Percentiles rank a stretch among this genome's conserved stretches.
These are phyloP conservation scores for Brachyopa scutellaris DNA, from an alignment of 2,888 invertebrate genomes.

Conservation along the genomic window DNA sequence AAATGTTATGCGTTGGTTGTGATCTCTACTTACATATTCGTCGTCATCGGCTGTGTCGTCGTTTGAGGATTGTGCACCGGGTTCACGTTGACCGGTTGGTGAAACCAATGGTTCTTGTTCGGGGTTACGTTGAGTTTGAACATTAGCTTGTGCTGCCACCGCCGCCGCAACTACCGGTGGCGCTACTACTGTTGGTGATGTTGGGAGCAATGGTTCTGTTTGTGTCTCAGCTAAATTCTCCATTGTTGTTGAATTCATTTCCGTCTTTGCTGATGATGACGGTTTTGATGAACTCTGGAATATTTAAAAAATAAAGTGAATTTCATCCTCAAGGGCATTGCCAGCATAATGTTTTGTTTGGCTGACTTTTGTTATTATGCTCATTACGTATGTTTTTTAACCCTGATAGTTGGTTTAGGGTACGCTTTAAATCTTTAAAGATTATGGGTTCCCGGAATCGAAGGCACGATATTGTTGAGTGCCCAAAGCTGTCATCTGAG, in stretches of 20 bases:
- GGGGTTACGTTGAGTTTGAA: slow-evolving; percentile 59
- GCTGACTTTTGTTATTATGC: too few relatives aligned
- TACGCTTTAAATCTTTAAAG: too few relatives aligned
- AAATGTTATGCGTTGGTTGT: slow-evolving; percentile 20
- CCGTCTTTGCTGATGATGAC: slow-evolving; percentile 74
- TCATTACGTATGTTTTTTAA: too few relatives aligned
- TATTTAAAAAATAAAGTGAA: slow-evolving; percentile 17
- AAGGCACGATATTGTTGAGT: too few relatives aligned
- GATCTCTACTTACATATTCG: slow-evolving; percentile 84
- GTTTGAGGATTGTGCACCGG: slow-evolving; percentile 78
- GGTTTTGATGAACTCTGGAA: slow-evolving; percentile 76
- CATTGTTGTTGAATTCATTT: slow-evolving; percentile 76
- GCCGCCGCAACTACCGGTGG: slow-evolving; percentile 55
- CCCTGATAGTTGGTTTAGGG: too few relatives aligned
- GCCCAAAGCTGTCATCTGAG: too few relatives aligned
- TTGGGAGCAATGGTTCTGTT: slow-evolving; percentile 73
- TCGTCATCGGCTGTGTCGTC: slow-evolving; percentile 87
- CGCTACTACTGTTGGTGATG: slow-evolving; percentile 70
- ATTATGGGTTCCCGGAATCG: too few relatives aligned
- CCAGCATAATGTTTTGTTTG: too few relatives aligned
- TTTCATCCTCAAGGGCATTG: slow-evolving; percentile 3
- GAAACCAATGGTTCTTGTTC: slow-evolving; percentile 69
- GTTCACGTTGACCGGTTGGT: slow-evolving; percentile 68
- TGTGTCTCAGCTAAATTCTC: slow-evolving; percentile 76
- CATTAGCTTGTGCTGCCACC: too few relatives aligned